A percentile compares a stretch with the other conserved stretches of the same genome.
phyloP scores from a whole-genome alignment of 2,888 invertebrate species.

The Zelleria hepariella region DNA sequence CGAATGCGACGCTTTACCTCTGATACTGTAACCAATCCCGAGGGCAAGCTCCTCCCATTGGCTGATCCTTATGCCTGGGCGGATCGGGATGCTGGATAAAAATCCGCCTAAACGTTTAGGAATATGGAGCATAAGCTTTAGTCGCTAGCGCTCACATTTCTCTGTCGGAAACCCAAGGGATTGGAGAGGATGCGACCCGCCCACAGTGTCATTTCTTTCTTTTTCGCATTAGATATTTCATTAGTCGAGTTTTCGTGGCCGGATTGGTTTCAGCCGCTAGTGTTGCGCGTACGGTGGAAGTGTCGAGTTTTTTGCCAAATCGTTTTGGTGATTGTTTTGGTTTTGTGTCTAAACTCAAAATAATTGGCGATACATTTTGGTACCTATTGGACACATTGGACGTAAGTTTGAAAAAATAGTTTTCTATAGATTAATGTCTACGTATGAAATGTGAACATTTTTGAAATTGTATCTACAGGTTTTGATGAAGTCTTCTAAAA shows the following conservation, averaged over 20 bases:
- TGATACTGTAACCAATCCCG: slow-evolving; percentile 44
- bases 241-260: slow-evolving; percentile 29
- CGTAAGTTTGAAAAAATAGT: too few species aligned
- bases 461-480: too few species aligned
- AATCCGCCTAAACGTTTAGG: background rate
- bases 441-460: too few species aligned
- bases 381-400: too few species aligned
- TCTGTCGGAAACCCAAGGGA: slow-evolving; percentile 18
- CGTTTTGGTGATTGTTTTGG: slow-evolving; percentile 12
- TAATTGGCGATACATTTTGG: background rate
- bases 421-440: too few species aligned
- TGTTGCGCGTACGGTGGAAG: slow-evolving; percentile 35
- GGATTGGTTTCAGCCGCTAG: slow-evolving; percentile 53
- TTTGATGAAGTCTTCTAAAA: too few species aligned
- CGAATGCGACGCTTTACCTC: background rate
- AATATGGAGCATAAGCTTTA: background rate
- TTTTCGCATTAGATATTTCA: slow-evolving; percentile 28
- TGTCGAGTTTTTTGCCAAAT: background rate
- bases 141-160: background rate
- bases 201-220: slow-evolving; percentile 31
- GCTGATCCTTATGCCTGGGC: slow-evolving; percentile 34
- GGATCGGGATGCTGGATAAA: slow-evolving; percentile 32
- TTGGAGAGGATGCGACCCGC: slow-evolving; percentile 42
- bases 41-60: slow-evolving; percentile 34
- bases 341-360: background rate